Base-by-base conservation (phyloP, 2,113 vertebrate species). In the Monopterus albus region DNA sequence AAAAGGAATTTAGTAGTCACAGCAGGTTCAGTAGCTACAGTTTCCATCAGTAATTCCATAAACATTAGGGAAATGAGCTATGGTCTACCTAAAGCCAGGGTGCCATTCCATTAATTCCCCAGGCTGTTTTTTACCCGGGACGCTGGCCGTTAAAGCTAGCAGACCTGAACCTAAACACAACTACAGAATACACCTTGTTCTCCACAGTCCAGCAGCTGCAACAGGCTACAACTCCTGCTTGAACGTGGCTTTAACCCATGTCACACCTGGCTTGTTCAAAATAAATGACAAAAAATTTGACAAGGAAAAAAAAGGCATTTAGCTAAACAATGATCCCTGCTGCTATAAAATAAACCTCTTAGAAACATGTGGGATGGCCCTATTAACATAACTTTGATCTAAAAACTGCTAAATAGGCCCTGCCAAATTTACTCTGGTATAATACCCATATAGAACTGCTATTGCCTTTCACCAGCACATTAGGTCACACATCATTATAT, bases 141-240 rank as follows among this genome's bases (percentile, higher is more conserved):
- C 73, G 65, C 74, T 36, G 6, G 59, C 58, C 72, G 83, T 88
- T 79, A 92, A 87, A 87, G 59, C 56, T 36, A 86, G 63, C 78
- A 90, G 91, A 92, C 87, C 81, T 87, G 59, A 91, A 91, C 83
- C 71, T 65, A 87, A 90, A 88, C 55, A 69, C 70, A 69, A 74
- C 66, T 31, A 85, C 79, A 90, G 72, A 84, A 82, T 50, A 69
- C 63, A 79, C 77, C 55, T 71, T 86, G 68, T 85, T 76, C 71
- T 85, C 36, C 35, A 29, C n/a, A 52, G 56, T 36, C 64, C 43
- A 33, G 66, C 2, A 8, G 57, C 56, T 51, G 56, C 60, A 77
- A 66, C 39, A 26, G 47, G 67, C 55, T 66, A 14, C 7, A n/a
- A 63, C n/a, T 39, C 35, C 35, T 60, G 59, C 10, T 13, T 59